Conservation (phyloP, 1,140 invertebrate species). For the Sarcophaga peregrina region DNA sequence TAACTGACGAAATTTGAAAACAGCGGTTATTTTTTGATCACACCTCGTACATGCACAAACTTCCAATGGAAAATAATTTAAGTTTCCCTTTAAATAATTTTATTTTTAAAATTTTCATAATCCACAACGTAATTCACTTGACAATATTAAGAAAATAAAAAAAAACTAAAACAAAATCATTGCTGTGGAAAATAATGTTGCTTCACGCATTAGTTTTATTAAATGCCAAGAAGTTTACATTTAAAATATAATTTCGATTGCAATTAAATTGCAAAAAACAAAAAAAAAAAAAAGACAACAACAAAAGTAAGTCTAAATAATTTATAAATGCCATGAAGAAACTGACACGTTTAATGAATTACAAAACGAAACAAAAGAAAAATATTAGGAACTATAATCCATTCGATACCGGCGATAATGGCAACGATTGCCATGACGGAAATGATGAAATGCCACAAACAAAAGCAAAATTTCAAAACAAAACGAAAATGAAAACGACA, state of each 20-base stretch:
- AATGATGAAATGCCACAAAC: constrained; percentile 29
- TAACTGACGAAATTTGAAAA: too few species aligned
- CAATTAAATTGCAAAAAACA: background rate
- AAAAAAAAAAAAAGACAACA: constrained; percentile 20
- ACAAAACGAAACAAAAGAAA: constrained; percentile 45
- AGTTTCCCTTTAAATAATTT: too few species aligned
- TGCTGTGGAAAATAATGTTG: background rate
- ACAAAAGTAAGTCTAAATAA: background rate
- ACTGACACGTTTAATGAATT: constrained; percentile 42
- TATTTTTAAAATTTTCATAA: too few species aligned
- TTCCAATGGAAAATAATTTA: too few species aligned
- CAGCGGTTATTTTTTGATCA: too few species aligned
- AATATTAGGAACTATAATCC: constrained; percentile 43
- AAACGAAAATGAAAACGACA: constrained; percentile 29
- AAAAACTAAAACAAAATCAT: too few species aligned
- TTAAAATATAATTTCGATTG: background rate
- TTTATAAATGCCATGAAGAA: constrained; percentile 43
- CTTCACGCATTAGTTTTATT: background rate
- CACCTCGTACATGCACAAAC: too few species aligned
- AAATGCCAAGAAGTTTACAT: background rate
- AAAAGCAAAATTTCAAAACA: background rate
- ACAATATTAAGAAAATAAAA: background rate
- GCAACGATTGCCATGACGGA: background rate
- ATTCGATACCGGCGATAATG: constrained; percentile 31
- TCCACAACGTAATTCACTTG: background rate